Evolutionary conservation across 2,797 vertebrate genomes (phyloP).

Genomic region (Heterohyrax brucei): DNA sequence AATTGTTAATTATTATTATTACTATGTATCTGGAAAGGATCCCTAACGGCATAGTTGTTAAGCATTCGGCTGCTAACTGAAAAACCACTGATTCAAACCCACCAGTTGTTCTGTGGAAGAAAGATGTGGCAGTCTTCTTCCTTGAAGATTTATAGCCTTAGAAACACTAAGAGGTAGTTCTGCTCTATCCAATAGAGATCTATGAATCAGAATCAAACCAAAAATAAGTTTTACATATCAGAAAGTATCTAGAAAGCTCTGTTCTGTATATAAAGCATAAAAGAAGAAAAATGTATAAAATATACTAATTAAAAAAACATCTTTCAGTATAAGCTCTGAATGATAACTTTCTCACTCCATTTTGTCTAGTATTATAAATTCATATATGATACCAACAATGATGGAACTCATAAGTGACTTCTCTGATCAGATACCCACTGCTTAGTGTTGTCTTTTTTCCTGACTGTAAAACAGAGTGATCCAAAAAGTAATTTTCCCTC

Average conservation of each 20-base stretch:
- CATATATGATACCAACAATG: slow-evolving; percentile 40
- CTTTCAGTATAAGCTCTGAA: slow-evolving; percentile 42
- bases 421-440: not conserved
- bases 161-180: no score
- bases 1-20: not conserved
- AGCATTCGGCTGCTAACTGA: no score
- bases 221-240: not conserved
- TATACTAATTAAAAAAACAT: slow-evolving; percentile 20
- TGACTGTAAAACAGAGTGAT: slow-evolving; percentile 42
- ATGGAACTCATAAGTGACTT: slow-evolving; percentile 46
- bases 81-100: no score
- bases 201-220: no score
- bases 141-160: no score
- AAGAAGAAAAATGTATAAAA: slow-evolving; percentile 26
- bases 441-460: slow-evolving; percentile 58
- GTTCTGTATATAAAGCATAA: slow-evolving; percentile 10
- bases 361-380: slow-evolving; percentile 49
- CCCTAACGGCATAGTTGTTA: no score
- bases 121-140: no score
- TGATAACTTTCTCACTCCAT: slow-evolving; percentile 9
- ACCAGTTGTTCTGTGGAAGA: no score
- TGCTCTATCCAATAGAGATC: no score
- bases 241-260: slow-evolving; percentile 37
- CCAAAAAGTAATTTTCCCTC: slow-evolving; percentile 1
- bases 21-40: slow-evolving; percentile 1